Base-by-base conservation (phyloP, 2,888 invertebrate species). In the Gasteruption jaculator region DNA sequence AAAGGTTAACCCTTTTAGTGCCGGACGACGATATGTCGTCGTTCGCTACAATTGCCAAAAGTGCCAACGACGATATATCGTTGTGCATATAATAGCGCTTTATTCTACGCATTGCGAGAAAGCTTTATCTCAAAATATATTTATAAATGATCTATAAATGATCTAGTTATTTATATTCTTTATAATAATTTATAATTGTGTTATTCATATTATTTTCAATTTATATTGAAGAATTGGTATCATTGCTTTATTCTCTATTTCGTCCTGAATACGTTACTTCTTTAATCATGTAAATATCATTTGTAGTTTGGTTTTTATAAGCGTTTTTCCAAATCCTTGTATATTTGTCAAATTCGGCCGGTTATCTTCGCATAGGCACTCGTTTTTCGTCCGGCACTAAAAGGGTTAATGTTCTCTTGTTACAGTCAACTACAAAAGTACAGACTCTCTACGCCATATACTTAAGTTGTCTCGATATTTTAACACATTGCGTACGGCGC, bases 121-220 rank as follows among this genome's bases (percentile, higher is more conserved):
- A 19, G 33, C 27, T n/a, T n/a, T n/a, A n/a, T n/a, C n/a, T 41
- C n/a, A 39, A 25, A 10, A 32, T 42, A 31, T 30, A 24, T 29
- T 38, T 8, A n/a, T n/a, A n/a, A n/a, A n/a, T n/a, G n/a, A n/a
- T n/a, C n/a, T n/a, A n/a, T n/a, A n/a, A n/a, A n/a, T n/a, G n/a
- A n/a, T n/a, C n/a, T n/a, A n/a, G n/a, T n/a, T n/a, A n/a, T n/a
- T n/a, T n/a, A n/a, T n/a, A n/a, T n/a, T n/a, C n/a, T n/a, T n/a
- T n/a, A n/a, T n/a, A n/a, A n/a, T n/a, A n/a, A 38, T 22, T 31
- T 44, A 44, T 44, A 30, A 29, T 35, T 39, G 29, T 44, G 44
- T 44, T 44, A 21, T 44, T 44, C 26, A 12, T 44, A 44, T 40
- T 35, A 44, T 44, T 45, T 40, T 45, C 10, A 44, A 44, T 36